These are phyloP conservation scores for Artemisiospiza belli DNA, from an alignment of 2,113 vertebrate species.

Conservation along the genomic window DNA sequence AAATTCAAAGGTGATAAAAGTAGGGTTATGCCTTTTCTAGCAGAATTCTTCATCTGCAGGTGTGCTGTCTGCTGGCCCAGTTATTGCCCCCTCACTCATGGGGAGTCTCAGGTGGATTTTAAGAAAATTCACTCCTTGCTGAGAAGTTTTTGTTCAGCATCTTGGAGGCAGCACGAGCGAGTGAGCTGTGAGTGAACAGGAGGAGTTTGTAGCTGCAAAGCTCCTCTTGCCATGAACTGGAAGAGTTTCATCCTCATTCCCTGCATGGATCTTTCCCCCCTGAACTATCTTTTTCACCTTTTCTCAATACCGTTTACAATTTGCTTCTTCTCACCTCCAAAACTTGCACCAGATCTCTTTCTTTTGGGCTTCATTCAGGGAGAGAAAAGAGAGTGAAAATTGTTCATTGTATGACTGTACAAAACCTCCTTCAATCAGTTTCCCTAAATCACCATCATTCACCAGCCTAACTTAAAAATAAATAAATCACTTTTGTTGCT, in stretches of 20 bases:
- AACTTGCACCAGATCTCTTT: not conserved
- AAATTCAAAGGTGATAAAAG: not conserved
- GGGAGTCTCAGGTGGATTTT: not conserved
- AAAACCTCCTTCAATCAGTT: not conserved
- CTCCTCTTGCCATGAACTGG: not conserved
- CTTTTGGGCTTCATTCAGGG: not conserved
- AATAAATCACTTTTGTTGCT: not conserved
- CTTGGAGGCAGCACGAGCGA: not conserved
- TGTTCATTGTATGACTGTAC: not conserved
- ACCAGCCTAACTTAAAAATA: not conserved
- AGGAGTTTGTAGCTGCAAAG: not conserved
- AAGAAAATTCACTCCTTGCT: not conserved
- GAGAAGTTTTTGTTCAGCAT: not conserved
- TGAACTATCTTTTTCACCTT: accelerated
- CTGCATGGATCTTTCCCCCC: not conserved
- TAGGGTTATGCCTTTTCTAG: not conserved
- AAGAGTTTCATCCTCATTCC: not conserved
- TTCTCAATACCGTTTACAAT: accelerated
- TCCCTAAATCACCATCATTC: not conserved
- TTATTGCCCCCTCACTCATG: not conserved
- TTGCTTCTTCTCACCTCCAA: not conserved
- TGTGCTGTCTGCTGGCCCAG: not conserved
- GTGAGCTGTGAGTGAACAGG: not conserved
- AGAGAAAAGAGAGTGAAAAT: not conserved
- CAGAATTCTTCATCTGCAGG: not conserved